Evolutionary conservation across 2,113 vertebrate genomes (phyloP).

Genomic region (Balaeniceps rex): DNA sequence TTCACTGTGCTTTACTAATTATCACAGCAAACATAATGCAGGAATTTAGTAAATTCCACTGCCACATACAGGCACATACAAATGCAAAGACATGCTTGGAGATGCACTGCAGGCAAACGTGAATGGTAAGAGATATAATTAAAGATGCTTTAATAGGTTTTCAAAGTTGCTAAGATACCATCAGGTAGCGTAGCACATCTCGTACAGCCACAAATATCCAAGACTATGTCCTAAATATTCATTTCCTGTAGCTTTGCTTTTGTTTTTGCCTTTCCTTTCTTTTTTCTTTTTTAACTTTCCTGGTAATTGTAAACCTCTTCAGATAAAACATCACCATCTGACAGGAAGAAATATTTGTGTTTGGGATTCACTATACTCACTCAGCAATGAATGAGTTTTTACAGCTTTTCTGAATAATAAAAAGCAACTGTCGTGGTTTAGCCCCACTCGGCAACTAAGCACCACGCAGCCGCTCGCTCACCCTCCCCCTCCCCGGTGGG

Average conservation of each 20-base stretch:
- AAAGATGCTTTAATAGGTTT: slow-evolving; percentile 22
- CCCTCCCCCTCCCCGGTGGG: too few relatives aligned
- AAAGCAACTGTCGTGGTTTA: too few relatives aligned
- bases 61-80: neutral
- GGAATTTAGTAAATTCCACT: neutral
- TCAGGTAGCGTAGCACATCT: neutral
- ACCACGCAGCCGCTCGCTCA: too few relatives aligned
- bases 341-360: neutral
- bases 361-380: neutral
- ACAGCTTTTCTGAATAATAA: slow-evolving; percentile 16
- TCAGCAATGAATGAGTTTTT: neutral
- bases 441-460: too few relatives aligned
- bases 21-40: neutral
- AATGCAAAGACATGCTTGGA: neutral
- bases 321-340: neutral
- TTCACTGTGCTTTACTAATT: neutral
- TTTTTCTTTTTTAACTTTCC: neutral
- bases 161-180: slow-evolving; percentile 56
- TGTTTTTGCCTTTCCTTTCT: neutral
- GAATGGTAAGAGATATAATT: slow-evolving; percentile 8
- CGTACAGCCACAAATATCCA: neutral
- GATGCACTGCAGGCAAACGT: neutral
- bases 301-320: neutral
- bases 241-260: neutral
- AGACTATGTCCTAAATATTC: neutral